Evolutionary conservation across 2,797 vertebrate species (phyloP), one percentile per base, ranked within the genome.

Genomic region (Muscicapa striata): DNA sequence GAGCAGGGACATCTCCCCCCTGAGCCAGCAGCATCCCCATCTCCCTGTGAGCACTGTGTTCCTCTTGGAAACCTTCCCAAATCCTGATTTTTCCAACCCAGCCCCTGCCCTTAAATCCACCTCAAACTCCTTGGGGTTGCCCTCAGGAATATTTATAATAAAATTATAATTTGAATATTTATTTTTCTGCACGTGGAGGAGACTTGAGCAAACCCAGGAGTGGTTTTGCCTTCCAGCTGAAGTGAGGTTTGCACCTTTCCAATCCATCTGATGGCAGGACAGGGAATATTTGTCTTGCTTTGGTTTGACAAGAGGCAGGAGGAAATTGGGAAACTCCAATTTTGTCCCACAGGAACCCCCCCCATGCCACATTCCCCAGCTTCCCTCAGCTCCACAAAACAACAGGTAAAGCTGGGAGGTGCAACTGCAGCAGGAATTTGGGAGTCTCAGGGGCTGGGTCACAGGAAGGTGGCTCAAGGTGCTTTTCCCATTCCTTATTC

Each of bases 271-370:
- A 27, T 3, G 34, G 62, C 57, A 68, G 45, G n/a, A 52, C 41
- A 18, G 24, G 51, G 43, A 6, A 9, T 7, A 1, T 24, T 43
- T 10, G 9, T 27, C 45, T 57, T 3, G 4, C 21, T 41, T 30
- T 30, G 51, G 14, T 36, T n/a, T 41, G 40, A 29, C 45, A 38
- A 51, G 34, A 83, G 61, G 64, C 41, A 83, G 78, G 59, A 40
- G 12, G 23, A n/a, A n/a, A n/a, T 3, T 0, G 0, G n/a, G 13
- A n/a, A 36, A 23, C 34, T 52, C 80, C 14, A 1, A 5, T 27
- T 38, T 57, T 52, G 64, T 34, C 26, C 38, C 38, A 2, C 22
- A 26, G 64, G 26, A 36, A 30, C 38, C 8, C 1, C 2, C 2
- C 3, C 3, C 51, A 4, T 20, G 55, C 61, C 12, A 9, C 15